phyloP scores from a whole-genome alignment of 2,888 invertebrate species.

The Melanchra persicariae region DNA sequence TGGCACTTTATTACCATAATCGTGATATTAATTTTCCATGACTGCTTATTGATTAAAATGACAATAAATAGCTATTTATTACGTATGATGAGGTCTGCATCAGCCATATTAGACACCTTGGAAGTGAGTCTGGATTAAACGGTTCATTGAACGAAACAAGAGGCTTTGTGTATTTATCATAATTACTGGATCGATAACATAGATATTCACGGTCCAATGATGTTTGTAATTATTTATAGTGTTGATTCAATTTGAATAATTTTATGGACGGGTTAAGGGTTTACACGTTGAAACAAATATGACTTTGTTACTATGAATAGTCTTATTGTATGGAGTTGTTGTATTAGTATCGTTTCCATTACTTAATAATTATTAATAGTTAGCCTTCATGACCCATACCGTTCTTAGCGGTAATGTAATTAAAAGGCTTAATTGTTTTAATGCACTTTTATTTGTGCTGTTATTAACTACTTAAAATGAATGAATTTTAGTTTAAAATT shows the following conservation, averaged over 20 bases:
- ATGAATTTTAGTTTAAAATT: background rate
- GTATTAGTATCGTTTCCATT: slow-evolving; percentile 42
- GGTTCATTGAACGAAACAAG: slow-evolving; percentile 77
- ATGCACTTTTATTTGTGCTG: background rate
- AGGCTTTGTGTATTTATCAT: slow-evolving; percentile 68
- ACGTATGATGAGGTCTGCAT: slow-evolving; percentile 29
- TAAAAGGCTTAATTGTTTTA: slow-evolving; percentile 1
- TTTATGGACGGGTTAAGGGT: slow-evolving; percentile 41
- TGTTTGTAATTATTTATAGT: slow-evolving; percentile 70
- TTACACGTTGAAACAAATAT: slow-evolving; percentile 46
- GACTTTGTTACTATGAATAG: slow-evolving; percentile 43
- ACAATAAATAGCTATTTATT: slow-evolving; percentile 25
- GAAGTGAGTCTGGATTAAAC: slow-evolving; percentile 67
- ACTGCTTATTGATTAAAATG: slow-evolving; percentile 20
- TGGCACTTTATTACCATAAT: slow-evolving; percentile 41
- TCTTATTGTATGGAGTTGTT: slow-evolving; percentile 20
- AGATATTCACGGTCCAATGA: slow-evolving; percentile 69
- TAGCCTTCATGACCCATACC: background rate
- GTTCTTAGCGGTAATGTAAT: slow-evolving; percentile 9
- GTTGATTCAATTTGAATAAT: slow-evolving; percentile 59
- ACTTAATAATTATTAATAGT: slow-evolving; percentile 31
- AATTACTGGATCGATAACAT: slow-evolving; percentile 72
- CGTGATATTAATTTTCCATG: slow-evolving; percentile 31
- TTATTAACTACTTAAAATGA: background rate
- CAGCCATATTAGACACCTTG: slow-evolving; percentile 64